Evolutionary conservation across 37 sponge, comb jelly and placozoan genomes (phyloP).

Genomic region (Bolinopsis microptera): DNA sequence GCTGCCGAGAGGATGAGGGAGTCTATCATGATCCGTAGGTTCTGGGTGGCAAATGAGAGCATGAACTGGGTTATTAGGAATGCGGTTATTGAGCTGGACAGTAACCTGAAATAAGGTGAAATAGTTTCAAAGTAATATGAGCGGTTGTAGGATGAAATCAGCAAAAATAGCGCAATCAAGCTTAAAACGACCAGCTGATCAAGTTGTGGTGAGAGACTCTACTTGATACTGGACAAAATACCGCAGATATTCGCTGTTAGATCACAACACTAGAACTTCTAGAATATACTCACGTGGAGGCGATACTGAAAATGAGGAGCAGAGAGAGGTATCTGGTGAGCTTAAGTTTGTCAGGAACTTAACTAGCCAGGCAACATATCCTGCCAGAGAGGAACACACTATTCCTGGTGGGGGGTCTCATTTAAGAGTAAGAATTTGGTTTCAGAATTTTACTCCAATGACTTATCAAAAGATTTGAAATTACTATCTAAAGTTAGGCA

Average conservation of each 20-base stretch:
- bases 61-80: constrained; percentile 57
- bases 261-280: too few species aligned
- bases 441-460: too few species aligned
- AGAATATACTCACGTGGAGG: constrained; percentile 29
- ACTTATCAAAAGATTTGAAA: too few species aligned
- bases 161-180: too few species aligned
- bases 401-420: neutral
- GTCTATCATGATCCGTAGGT: constrained; percentile 52
- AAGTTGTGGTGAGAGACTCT: neutral
- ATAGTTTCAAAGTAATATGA: too few species aligned
- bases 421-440: too few species aligned
- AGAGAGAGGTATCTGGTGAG: neutral
- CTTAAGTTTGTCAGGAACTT: constrained; percentile 6
- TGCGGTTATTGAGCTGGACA: neutral
- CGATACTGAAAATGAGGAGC: neutral
- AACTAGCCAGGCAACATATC: neutral
- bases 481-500: too few species aligned
- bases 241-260: too few species aligned
- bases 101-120: neutral
- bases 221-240: neutral
- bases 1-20: constrained; percentile 46
- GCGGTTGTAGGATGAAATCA: too few species aligned
- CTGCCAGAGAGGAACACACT: constrained; percentile 20
- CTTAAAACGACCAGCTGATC: too few species aligned
- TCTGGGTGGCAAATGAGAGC: constrained; percentile 54